These are phyloP conservation scores for Centropus bengalensis DNA, from an alignment of 2,113 vertebrate species.

Conservation along the genomic window DNA sequence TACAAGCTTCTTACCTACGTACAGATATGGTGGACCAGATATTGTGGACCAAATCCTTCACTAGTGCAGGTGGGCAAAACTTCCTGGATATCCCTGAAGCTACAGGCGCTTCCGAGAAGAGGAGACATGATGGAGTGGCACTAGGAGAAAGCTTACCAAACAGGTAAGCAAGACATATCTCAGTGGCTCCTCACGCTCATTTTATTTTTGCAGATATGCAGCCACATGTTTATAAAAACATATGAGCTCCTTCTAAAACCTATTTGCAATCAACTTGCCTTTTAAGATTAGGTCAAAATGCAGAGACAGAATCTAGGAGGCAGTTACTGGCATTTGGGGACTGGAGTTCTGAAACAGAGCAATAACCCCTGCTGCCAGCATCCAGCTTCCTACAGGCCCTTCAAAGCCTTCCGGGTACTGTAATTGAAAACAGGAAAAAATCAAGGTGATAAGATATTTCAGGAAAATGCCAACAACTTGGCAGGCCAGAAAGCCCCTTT, in stretches of 20 bases:
- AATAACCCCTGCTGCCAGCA: background rate
- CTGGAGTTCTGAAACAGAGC: constrained; percentile 26
- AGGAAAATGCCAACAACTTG: background rate
- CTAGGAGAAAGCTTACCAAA: background rate
- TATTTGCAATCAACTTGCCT: constrained; percentile 39
- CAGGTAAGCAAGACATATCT: background rate
- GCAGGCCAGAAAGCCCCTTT: background rate
- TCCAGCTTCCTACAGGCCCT: constrained; percentile 45
- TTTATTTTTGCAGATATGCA: background rate
- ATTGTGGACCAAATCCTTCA: background rate
- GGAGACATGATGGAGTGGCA: background rate
- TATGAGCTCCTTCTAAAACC: constrained; percentile 33
- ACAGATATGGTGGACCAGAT: background rate
- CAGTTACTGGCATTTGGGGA: constrained; percentile 41
- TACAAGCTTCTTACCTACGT: background rate
- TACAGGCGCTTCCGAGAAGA: background rate
- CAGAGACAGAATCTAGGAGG: constrained; percentile 39
- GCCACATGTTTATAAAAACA: background rate
- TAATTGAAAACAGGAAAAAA: background rate
- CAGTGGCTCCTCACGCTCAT: background rate
- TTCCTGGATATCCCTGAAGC: background rate
- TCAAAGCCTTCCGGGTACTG: background rate
- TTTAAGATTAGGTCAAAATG: constrained; percentile 41
- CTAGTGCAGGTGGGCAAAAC: background rate
- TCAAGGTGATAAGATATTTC: background rate